A percentile compares a stretch with the other conserved stretches of the same genome.
These are phyloP conservation scores for Parnassius glacialis DNA, from an alignment of 2,888 invertebrate genomes.

Conservation along the genomic window DNA sequence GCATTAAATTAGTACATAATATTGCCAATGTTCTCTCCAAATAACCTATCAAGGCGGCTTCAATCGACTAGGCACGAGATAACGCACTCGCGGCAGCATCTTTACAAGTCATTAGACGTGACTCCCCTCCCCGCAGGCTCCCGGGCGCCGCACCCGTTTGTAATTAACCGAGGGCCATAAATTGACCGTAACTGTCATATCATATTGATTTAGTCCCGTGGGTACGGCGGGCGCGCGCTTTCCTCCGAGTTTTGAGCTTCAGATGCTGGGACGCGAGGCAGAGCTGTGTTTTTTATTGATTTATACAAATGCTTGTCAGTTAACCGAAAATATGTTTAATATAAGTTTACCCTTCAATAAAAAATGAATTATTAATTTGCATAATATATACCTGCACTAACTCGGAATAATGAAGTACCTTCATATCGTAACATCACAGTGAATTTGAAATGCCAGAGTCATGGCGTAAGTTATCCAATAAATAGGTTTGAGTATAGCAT, in stretches of 20 bases:
- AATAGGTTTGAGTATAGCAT: no score
- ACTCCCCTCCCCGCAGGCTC: slow-evolving; percentile 37
- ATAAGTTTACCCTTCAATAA: no score
- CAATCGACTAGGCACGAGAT: slow-evolving; percentile 25
- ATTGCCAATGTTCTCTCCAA: slow-evolving; percentile 8
- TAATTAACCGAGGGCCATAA: slow-evolving; percentile 80
- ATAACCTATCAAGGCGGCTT: slow-evolving; percentile 15
- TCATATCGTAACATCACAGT: no score
- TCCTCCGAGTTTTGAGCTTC: slow-evolving; percentile 46
- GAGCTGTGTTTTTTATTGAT: slow-evolving; percentile 28
- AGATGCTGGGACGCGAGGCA: slow-evolving; percentile 39
- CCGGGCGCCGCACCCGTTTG: slow-evolving; percentile 60
- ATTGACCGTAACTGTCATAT: slow-evolving; percentile 81
- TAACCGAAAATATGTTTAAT: not conserved
- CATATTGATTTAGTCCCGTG: slow-evolving; percentile 80
- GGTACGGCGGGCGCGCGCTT: slow-evolving; percentile 40
- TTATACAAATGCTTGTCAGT: not conserved
- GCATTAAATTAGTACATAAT: not conserved
- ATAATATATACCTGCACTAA: no score
- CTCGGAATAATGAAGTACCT: no score
- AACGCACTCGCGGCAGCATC: slow-evolving; percentile 54
- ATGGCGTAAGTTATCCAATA: no score
- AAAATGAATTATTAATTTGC: no score
- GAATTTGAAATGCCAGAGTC: no score
- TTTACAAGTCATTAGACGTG: slow-evolving; percentile 76